Evolutionary conservation across 2,888 invertebrate species (phyloP), one percentile per base, ranked within the genome.

Genomic region (Volucella zonaria): DNA sequence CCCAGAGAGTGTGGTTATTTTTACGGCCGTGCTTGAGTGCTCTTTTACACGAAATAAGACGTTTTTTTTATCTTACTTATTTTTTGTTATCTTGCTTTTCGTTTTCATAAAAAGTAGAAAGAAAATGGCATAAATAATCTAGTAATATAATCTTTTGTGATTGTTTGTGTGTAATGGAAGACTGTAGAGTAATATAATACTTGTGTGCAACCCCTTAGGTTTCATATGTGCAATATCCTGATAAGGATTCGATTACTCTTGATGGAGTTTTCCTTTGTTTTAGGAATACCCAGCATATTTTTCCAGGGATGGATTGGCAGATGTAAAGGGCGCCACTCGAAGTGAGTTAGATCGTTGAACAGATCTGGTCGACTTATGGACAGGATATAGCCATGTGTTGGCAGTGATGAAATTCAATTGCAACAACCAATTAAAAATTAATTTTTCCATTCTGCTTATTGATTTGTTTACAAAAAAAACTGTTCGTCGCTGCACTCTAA

Each of bases 41-140:
- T 58, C 58, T 40, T 10, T 58, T 14, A 4, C 9, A 40, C 9
- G 40, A 40, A 15, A 11, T 4, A 10, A 18, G 42, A 11, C 15
- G 43, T 43, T 12, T 59, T 12, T 43, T 31, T 43, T 43, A 42
- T 40, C 12, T 14, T 8, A 15, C 15, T 6, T n/a, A 31, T 11
- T 18, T 59, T 59, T 18, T 6, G 6, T 6, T 4, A 0, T 31
- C 31, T 31, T 31, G 0, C 31, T 31, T 31, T 31, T 1, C 31
- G 6, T 31, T 31, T 31, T 31, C 31, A 31, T 31, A 6, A 31
- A 31, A 31, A 31, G 6, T 31, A 6, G 1, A 43, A 18, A 18
- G 43, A 15, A 4, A 42, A 59, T 18, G 18, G 59, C 2, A 59
- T 59, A 12, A 14, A 59, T 59, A 59, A 59, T 59, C 59, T 12